Evolutionary conservation across 2,113 vertebrate genomes (phyloP).

Genomic region (Capreolus pygargus): DNA sequence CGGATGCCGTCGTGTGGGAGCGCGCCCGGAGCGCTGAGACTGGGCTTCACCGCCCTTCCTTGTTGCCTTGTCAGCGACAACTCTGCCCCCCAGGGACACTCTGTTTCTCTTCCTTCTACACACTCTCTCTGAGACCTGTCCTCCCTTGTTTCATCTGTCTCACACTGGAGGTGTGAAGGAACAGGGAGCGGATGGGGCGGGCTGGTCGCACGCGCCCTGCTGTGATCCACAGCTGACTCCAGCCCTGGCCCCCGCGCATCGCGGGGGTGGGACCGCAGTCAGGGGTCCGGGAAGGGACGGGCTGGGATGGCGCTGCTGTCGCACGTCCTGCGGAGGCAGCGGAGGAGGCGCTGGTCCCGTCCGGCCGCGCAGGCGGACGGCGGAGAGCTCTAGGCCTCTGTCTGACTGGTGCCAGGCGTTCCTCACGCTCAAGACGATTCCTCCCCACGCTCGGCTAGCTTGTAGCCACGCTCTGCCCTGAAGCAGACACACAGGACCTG

Average conservation of each 20-base stretch:
- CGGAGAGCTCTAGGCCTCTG: neutral
- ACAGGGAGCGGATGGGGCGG: neutral
- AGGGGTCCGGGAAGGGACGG: no score
- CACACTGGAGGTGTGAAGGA: neutral
- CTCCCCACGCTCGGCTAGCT: neutral
- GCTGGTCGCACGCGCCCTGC: no score
- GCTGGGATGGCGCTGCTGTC: neutral
- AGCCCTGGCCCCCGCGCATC: neutral
- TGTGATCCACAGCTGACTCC: neutral
- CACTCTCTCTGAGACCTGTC: neutral
- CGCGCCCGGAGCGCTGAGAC: fast-evolving
- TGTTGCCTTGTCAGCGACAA: neutral
- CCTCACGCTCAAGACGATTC: neutral
- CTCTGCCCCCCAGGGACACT: no score
- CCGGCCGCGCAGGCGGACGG: neutral
- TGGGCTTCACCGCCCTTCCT: neutral
- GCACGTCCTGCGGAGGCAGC: neutral
- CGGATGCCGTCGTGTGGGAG: no score
- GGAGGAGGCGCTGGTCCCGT: no score
- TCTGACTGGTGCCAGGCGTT: no score
- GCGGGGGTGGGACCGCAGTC: neutral
- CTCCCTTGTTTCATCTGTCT: neutral
- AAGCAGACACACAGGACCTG: neutral
- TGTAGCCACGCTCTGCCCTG: neutral
- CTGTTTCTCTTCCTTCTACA: neutral